These are phyloP conservation scores for Neodontobutis hainanensis DNA, from an alignment of 2,113 vertebrate species.

Conservation along the genomic window DNA sequence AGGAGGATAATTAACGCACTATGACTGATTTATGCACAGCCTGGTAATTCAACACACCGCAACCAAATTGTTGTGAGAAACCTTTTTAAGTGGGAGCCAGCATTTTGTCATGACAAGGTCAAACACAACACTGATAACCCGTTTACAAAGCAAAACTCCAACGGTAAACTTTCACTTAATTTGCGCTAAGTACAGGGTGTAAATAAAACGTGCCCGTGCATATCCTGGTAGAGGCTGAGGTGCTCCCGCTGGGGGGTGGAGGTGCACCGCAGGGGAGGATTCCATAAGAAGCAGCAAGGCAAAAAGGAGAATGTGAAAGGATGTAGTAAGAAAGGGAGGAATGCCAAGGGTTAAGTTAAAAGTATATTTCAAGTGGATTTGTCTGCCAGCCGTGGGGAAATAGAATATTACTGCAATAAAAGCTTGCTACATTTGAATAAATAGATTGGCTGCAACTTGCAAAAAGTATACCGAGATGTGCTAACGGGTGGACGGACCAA, in stretches of 20 bases:
- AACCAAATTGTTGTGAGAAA: not conserved
- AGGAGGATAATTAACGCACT: conserved; percentile 58
- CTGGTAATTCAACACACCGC: conserved; percentile 27
- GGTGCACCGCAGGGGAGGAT: not conserved
- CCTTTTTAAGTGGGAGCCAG: conserved; percentile 9
- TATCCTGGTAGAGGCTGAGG: conserved; percentile 48
- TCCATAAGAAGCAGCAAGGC: not conserved
- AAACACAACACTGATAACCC: not conserved
- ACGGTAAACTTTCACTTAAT: conserved; percentile 55
- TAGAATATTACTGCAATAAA: no score
- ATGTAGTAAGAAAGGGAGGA: not conserved
- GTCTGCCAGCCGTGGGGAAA: no score
- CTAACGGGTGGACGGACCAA: no score
- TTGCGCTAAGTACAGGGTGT: conserved; percentile 49
- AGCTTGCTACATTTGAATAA: no score
- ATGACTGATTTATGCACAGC: conserved; percentile 47
- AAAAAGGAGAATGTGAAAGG: not conserved
- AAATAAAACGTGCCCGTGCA: conserved; percentile 66
- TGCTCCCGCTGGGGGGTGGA: conserved; percentile 38
- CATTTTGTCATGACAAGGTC: conserved; percentile 24
- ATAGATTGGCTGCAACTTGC: no score
- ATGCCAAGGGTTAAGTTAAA: no score
- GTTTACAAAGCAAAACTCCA: conserved; percentile 12
- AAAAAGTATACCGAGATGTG: no score
- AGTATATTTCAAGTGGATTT: no score